Base-by-base conservation (phyloP, 1,140 invertebrate genomes). In the Stenopsyche tienmushanensis region DNA sequence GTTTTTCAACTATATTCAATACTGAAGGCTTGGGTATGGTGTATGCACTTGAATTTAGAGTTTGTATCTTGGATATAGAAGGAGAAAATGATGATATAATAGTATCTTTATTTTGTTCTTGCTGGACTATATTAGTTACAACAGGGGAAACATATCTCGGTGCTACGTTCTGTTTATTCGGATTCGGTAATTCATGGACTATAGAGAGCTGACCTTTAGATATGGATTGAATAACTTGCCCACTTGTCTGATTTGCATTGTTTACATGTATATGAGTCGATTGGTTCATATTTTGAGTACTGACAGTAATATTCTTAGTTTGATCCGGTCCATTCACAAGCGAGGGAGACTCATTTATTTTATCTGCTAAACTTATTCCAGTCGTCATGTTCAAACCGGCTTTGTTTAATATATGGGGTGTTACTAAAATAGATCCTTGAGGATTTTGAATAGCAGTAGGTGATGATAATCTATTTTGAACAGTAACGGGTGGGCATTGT, bases 401-500 rank as follows among this genome's bases (percentile, higher is more conserved):
- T 52, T 60, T 53, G 17, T 50, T 59, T 10, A 60, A 20, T 15
- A 67, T 52, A 63, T 67, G 62, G 9, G 66, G 29, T 17, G 52
- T 47, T 10, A 66, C 45, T 26, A 69, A 24, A 21, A 62, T 57
- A 13, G 65, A 52, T 13, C 50, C 57, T 50, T 39, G 45, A 71
- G 77, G 75, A 58, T 72, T 57, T 23, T 75, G 71, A 8, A 75
- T 70, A 66, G 75, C 76, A 71, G 77, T 76, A 66, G 76, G 76
- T 1, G 78, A 74, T 53, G 80, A 75, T 47, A 82, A 71, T 39
- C 79, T 73, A 73, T 80, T 80, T 70, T 79, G 78, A 20, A 78
- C 72, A 73, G 80, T 72, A 9, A 79, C 71, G 50, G 79, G 76
- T 34, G 77, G 71, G 69, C 76, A 77, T 26, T 74, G 71, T 20